These are phyloP conservation scores for Passer domesticus DNA, from an alignment of 2,113 vertebrate species.

Conservation along the genomic window DNA sequence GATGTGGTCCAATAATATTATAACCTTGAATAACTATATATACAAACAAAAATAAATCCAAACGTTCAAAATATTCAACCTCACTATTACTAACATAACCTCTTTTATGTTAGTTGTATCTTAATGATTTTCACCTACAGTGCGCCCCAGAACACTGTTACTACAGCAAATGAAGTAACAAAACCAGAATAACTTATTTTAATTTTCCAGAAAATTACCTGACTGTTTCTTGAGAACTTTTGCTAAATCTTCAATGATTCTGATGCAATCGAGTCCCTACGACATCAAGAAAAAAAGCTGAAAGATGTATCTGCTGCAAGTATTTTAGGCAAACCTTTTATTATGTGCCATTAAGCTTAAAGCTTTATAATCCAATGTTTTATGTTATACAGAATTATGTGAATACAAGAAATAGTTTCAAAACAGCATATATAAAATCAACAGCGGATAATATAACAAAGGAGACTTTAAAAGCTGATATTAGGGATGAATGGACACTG, in stretches of 20 bases:
- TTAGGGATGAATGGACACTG: background rate
- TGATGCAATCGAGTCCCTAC: slow-evolving; percentile 87
- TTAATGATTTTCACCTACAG: background rate
- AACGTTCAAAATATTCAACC: background rate
- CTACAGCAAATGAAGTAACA: background rate
- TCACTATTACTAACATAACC: background rate
- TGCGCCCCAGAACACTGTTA: background rate
- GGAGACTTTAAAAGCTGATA: background rate
- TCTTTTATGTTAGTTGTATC: background rate
- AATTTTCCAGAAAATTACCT: slow-evolving; percentile 74
- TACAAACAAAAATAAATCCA: background rate
- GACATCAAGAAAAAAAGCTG: slow-evolving; percentile 1
- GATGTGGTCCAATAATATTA: background rate
- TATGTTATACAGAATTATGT: background rate
- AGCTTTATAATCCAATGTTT: background rate
- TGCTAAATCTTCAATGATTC: slow-evolving; percentile 88
- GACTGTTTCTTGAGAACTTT: slow-evolving; percentile 87
- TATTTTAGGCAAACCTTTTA: background rate
- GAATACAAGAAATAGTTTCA: background rate
- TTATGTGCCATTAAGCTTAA: background rate
- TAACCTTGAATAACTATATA: background rate
- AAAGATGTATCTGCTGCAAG: background rate
- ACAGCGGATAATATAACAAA: background rate
- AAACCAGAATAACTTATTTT: background rate
- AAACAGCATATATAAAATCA: background rate